Evolutionary conservation across 2,797 vertebrate species (phyloP), one percentile per base, ranked within the genome.

Genomic region (Lepilemur ruficaudatus): DNA sequence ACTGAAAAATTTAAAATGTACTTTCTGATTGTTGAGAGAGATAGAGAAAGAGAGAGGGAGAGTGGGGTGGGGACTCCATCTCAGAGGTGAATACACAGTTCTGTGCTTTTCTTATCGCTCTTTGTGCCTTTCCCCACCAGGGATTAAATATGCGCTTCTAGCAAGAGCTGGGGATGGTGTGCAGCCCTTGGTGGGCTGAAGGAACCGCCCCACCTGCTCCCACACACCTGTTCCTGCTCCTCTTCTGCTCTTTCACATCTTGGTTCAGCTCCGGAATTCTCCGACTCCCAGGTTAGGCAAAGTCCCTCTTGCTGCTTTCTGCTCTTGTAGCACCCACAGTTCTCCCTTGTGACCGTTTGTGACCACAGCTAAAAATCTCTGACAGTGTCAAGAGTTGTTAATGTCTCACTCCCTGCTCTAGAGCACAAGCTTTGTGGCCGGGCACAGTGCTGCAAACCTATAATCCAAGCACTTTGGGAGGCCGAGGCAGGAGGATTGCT

Each of bases 201-300:
- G 46, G 15, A 73, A 10, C 46, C 0, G 7, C 4, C 38, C 38
- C 1, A 4, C 4, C 41, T 25, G 23, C 2, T 17, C 25, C 15
- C 22, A 11, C 18, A 22, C 23, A 38, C 23, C 43, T 89, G 69
- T 30, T 75, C 25, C 48, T 15, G 32, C 23, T 25, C 18, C 43
- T 11, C 7, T 35, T 15, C 52, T 79, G 28, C 57, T 41, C 28
- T 8, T 52, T 72, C 17, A 28, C 59, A 48, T 65, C 23, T 23
- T 28, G 12, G 43, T 7, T 92, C 30, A 18, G 48, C 38, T 67
- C 73, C 18, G 7, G 38, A n/a, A 18, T 8, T 35, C 50, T 48
- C 57, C 5, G 12, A 55, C 9, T 5, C n/a, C 43, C 14, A 9
- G 4, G 32, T 57, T 23, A 20, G 11, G 32, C 3, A 5, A 32